Evolutionary conservation across 2,888 invertebrate genomes (phyloP), one percentile per base, ranked within the genome.

Genomic region (Epistrophe eligans): DNA sequence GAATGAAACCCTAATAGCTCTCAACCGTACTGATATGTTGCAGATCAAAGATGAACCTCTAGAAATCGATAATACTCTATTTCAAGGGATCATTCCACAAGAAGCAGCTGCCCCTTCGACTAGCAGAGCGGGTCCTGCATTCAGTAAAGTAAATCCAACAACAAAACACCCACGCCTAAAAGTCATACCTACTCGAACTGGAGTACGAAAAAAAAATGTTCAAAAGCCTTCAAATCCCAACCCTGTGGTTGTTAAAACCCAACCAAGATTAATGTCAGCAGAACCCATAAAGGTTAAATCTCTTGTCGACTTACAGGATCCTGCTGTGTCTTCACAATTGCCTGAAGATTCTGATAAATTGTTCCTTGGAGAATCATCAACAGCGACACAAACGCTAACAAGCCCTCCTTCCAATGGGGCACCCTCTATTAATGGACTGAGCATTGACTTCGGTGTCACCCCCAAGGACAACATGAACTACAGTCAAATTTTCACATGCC

Each of bases 401-500:
- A 55, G 10, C n/a, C 67, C n/a, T 58, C 38, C 73, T 50, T 58
- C 35, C 13, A 85, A 71, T 76, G 32, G 38, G 15, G 24, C 55
- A 55, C 40, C 62, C 0, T 43, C 57, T 11, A 77, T 45, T 15
- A 84, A 80, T 57, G 72, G 73, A 38, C 66, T 73, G 35, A 77
- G 32, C 17, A 19, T 73, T 24, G 71, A 50, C 58, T 17, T 57
- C 38, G 60, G 32, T 15, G n/a, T 32, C 35, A 28, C 72, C 11
- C 70, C 84, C 2, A 80, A 88, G 43, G 89, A 89, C 64, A 88
- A 89, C 48, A 89, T 89, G 89, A 88, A 88, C 57, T 88, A 89
- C 40, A 73, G 79, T 1, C 88, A 88, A 77, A 79, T 83, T n/a
- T 89, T 88, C 43, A 88, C 89, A 72, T 90, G 90, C 52, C 89